These are phyloP conservation scores for Chondrosia reniformis DNA, from an alignment of 37 sponge, comb jelly and placozoan genomes.

Conservation along the genomic window DNA sequence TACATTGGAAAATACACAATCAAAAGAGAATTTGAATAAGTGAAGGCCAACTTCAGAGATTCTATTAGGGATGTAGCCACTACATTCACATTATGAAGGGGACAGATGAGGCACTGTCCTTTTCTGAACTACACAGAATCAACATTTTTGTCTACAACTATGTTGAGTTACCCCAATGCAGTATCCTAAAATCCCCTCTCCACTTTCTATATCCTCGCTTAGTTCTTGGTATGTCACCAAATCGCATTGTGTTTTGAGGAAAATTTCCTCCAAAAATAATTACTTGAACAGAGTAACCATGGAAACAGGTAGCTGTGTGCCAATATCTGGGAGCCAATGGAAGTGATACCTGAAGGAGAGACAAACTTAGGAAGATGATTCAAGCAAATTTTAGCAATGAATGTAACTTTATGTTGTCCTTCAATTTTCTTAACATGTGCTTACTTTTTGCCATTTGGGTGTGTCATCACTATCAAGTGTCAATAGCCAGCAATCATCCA, in stretches of 20 bases:
- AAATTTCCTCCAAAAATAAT: slow-evolving; percentile 14
- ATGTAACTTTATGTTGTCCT: background rate
- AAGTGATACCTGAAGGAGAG: background rate
- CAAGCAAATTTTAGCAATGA: background rate
- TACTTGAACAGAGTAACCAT: background rate
- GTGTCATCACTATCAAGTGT: no score
- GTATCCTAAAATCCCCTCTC: slow-evolving; percentile 19
- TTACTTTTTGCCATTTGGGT: background rate
- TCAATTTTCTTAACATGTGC: background rate
- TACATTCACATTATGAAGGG: no score
- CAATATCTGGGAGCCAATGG: slow-evolving; percentile 10
- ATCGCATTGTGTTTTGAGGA: background rate
- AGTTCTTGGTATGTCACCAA: slow-evolving; percentile 5
- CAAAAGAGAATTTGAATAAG: background rate
- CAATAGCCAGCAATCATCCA: no score
- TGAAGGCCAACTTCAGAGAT: no score
- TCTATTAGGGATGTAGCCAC: no score
- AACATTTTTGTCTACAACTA: no score
- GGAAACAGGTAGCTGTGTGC: background rate
- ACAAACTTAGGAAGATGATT: no score
- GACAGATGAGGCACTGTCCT: no score
- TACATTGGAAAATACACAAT: no score
- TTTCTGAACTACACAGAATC: no score
- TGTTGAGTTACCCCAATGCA: slow-evolving; percentile 23
- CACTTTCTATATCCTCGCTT: background rate